A percentile compares a stretch with the other conserved stretches of the same genome.
Conservation (phyloP, 2,888 invertebrate genomes). For the Iphiclides podalirius region DNA sequence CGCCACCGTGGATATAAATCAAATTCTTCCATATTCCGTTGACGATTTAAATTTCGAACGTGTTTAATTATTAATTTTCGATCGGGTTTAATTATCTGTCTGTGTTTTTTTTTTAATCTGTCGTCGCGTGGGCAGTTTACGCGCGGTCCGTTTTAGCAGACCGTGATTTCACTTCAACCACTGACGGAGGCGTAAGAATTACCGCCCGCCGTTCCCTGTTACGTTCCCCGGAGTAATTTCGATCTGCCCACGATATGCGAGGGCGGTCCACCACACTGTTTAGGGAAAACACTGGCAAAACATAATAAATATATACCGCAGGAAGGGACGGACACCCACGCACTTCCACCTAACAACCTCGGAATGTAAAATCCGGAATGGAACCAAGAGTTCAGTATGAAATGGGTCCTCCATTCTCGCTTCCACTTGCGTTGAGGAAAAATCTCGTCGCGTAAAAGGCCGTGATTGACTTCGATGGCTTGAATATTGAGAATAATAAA, state of each 20-base stretch:
- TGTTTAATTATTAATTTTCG: too few relatives aligned
- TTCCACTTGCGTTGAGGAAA: too few relatives aligned
- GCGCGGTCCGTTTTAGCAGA: constrained; percentile 9
- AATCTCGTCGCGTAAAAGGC: too few relatives aligned
- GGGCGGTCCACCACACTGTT: too few relatives aligned
- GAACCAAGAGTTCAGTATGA: too few relatives aligned
- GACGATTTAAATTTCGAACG: constrained; percentile 3
- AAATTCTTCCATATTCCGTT: background rate
- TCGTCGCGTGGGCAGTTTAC: constrained; percentile 4
- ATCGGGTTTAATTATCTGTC: background rate
- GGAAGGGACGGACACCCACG: constrained; percentile 25
- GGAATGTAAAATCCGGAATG: too few relatives aligned
- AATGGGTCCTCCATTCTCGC: too few relatives aligned
- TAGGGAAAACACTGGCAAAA: too few relatives aligned
- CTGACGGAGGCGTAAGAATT: constrained; percentile 45
- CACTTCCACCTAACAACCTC: too few relatives aligned
- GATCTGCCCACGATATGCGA: background rate
- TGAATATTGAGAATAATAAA: too few relatives aligned
- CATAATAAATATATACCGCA: too few relatives aligned
- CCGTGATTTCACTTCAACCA: constrained; percentile 33
- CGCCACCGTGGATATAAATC: background rate
- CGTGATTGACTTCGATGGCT: too few relatives aligned
- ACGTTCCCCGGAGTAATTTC: background rate
- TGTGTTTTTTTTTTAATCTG: constrained; percentile 9
- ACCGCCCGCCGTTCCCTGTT: constrained; percentile 42